A percentile compares a stretch with the other conserved stretches of the same genome.
These are phyloP conservation scores for Drosophila guanche DNA, from an alignment of 1,140 invertebrate genomes.

Conservation along the genomic window DNA sequence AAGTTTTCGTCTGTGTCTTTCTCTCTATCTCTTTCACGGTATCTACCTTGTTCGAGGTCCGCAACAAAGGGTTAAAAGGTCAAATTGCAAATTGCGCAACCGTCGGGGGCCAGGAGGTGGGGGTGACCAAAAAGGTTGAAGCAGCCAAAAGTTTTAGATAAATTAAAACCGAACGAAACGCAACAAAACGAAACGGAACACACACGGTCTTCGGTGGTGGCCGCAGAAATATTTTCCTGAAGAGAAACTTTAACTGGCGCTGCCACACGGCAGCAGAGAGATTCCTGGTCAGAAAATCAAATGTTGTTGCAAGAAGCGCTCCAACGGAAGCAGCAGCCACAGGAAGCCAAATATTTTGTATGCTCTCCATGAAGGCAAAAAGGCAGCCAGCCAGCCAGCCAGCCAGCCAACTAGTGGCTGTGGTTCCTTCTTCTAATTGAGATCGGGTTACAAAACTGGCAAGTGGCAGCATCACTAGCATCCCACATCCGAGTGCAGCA, in stretches of 20 bases:
- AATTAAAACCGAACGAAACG: constrained; percentile 65
- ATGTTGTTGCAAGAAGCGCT: constrained; percentile 47
- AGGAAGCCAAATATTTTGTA: constrained; percentile 37
- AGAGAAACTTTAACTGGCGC: constrained; percentile 35
- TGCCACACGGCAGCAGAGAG: constrained; percentile 10
- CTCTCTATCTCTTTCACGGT: too few species aligned
- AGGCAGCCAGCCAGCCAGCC: background rate
- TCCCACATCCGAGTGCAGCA: too few species aligned
- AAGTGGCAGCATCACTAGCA: too few species aligned
- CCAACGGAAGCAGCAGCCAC: constrained; percentile 13
- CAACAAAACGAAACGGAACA: constrained; percentile 16
- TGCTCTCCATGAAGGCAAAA: background rate
- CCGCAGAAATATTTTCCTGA: constrained; percentile 38
- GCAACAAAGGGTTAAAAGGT: constrained; percentile 72
- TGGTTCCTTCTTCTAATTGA: constrained; percentile 67
- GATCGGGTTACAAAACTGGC: constrained; percentile 48
- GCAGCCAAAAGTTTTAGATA: constrained; percentile 66
- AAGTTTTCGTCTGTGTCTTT: constrained; percentile 22
- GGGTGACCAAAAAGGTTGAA: background rate
- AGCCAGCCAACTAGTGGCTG: background rate
- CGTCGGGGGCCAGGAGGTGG: background rate
- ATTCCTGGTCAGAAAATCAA: constrained; percentile 62
- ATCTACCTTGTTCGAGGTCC: constrained; percentile 8
- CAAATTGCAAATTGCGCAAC: constrained; percentile 72
- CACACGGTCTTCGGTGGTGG: constrained; percentile 22